phyloP scores from a whole-genome alignment of 2,797 vertebrate genomes.

The Limosa lapponica region DNA sequence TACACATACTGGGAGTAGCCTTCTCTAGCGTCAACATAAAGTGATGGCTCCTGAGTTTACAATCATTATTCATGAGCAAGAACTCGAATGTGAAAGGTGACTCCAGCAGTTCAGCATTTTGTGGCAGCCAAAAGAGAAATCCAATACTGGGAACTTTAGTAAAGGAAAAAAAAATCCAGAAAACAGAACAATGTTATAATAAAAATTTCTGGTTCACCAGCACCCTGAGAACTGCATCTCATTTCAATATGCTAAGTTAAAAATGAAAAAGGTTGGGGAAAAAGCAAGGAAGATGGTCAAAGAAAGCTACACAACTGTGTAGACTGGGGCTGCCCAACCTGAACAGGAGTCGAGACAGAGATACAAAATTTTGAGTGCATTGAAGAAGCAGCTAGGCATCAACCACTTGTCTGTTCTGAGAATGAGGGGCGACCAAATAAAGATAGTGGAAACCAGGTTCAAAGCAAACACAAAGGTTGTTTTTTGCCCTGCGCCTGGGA shows the following conservation, averaged over 20 bases:
- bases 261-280: not conserved
- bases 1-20: not conserved
- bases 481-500: not conserved
- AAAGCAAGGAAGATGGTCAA: not conserved
- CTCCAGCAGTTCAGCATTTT: not conserved
- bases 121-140: not conserved
- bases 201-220: not conserved
- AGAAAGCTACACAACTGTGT: not conserved
- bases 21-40: not conserved
- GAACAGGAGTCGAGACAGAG: not conserved
- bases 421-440: not conserved
- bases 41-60: not conserved
- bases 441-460: not conserved
- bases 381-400: not conserved
- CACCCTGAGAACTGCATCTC: not conserved
- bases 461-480: not conserved
- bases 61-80: not conserved
- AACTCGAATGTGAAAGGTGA: not conserved
- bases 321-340: not conserved
- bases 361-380: rapidly evolving
- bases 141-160: not conserved
- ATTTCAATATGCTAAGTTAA: not conserved
- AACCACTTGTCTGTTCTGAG: not conserved
- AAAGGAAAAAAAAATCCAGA: not conserved
- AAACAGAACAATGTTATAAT: not conserved